These are phyloP conservation scores for Archocentrus centrarchus DNA, from an alignment of 2,113 vertebrate species.

Conservation along the genomic window DNA sequence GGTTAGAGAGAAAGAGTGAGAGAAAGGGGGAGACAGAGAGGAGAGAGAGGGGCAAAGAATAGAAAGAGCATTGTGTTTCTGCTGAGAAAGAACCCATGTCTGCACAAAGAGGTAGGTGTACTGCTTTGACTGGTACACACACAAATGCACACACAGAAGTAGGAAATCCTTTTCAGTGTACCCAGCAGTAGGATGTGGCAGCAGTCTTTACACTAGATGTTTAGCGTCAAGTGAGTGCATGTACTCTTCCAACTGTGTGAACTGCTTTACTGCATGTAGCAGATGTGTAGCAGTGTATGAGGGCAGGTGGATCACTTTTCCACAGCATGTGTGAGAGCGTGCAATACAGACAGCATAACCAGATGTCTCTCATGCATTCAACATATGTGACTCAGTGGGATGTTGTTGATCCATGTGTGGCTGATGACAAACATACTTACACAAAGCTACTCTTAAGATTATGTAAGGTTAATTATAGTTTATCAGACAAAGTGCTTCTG, in stretches of 20 bases:
- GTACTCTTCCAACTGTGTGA: conserved; percentile 36
- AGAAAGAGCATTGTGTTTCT: conserved; percentile 73
- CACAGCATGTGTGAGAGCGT: background rate
- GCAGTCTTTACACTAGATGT: background rate
- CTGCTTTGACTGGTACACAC: conserved; percentile 58
- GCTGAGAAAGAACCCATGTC: conserved; percentile 76
- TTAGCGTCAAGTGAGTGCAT: conserved; percentile 51
- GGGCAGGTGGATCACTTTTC: conserved; percentile 55
- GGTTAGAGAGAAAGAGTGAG: conserved; percentile 22
- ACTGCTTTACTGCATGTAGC: conserved; percentile 10
- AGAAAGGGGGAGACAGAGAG: conserved; percentile 21
- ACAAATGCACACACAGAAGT: conserved; percentile 6
- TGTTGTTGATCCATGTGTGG: background rate
- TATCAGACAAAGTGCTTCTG: background rate
- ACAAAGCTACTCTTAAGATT: background rate
- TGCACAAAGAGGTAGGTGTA: conserved; percentile 80
- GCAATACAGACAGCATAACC: background rate
- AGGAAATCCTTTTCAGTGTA: conserved; percentile 29
- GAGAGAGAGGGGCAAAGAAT: conserved; percentile 63
- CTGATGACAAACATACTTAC: background rate
- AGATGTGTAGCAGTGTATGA: conserved; percentile 23
- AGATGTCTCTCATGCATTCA: background rate
- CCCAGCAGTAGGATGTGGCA: conserved; percentile 22
- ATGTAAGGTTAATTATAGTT: conserved; percentile 1
- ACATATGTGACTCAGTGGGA: background rate